Evolutionary conservation across 2,888 invertebrate genomes (phyloP).

Genomic region (Mythimna pallens): DNA sequence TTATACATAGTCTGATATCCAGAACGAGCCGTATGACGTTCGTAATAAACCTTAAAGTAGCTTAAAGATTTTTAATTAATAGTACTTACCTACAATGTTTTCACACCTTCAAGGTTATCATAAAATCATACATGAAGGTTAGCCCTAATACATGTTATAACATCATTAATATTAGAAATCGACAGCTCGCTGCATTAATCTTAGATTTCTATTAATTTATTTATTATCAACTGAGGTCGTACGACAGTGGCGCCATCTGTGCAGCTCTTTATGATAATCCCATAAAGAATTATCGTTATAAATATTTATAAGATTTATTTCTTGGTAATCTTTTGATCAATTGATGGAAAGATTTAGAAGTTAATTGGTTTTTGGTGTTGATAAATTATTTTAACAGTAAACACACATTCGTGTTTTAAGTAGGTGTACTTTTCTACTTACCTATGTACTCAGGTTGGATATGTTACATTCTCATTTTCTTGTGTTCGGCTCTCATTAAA

Average conservation of each 20-base stretch:
- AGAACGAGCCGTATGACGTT: no score
- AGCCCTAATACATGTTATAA: slow-evolving; percentile 13
- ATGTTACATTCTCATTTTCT: no score
- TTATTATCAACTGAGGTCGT: slow-evolving; percentile 13
- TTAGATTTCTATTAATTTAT: slow-evolving; percentile 45
- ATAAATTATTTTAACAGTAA: background rate
- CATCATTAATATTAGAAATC: slow-evolving; percentile 42
- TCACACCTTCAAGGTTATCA: slow-evolving; percentile 16
- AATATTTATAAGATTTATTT: slow-evolving; percentile 50
- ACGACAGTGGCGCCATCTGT: slow-evolving; percentile 19
- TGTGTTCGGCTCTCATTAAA: no score
- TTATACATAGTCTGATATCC: no score
- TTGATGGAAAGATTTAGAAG: slow-evolving; percentile 15
- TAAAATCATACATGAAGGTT: slow-evolving; percentile 11
- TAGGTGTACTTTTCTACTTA: background rate
- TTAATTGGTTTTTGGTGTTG: slow-evolving; percentile 10
- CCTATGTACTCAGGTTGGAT: no score
- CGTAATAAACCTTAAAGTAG: no score
- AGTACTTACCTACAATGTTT: background rate
- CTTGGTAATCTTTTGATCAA: slow-evolving; percentile 35
- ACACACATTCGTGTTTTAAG: background rate
- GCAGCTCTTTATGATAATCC: slow-evolving; percentile 37
- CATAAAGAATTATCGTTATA: slow-evolving; percentile 42
- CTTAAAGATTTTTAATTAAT: no score
- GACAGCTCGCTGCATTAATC: slow-evolving; percentile 23